Percentiles rank a stretch among this genome's conserved stretches.
Conservation (phyloP, 2,113 vertebrate genomes). For the Hippocampus comes region DNA sequence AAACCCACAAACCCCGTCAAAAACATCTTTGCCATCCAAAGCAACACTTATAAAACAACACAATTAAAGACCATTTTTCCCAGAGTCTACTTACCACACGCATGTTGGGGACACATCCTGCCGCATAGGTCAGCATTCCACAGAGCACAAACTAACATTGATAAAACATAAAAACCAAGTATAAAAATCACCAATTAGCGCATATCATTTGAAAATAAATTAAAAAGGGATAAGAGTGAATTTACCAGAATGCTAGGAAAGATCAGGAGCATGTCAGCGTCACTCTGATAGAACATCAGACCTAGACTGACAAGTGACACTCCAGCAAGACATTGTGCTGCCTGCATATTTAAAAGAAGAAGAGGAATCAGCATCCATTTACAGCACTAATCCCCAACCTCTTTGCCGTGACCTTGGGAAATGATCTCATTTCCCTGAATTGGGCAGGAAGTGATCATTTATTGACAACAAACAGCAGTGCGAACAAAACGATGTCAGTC, state of each 20-base stretch:
- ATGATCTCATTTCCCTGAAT: too few relatives aligned
- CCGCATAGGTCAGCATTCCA: slow-evolving; percentile 60
- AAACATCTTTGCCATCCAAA: background rate
- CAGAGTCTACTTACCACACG: slow-evolving; percentile 51
- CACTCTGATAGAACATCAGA: background rate
- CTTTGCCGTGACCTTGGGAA: too few relatives aligned
- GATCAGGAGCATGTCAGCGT: rapidly evolving
- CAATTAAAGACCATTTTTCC: background rate
- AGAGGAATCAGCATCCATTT: too few relatives aligned
- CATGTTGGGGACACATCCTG: slow-evolving; percentile 64
- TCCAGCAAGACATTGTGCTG: slow-evolving; percentile 57
- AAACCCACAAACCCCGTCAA: background rate
- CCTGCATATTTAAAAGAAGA: slow-evolving; percentile 41
- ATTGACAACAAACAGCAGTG: too few relatives aligned
- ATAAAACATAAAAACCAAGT: background rate
- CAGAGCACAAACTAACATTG: slow-evolving; percentile 60
- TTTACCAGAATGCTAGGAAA: slow-evolving; percentile 57
- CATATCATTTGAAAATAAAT: background rate
- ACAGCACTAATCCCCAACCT: too few relatives aligned
- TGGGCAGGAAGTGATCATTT: too few relatives aligned
- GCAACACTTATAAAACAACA: background rate
- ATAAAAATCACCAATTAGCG: background rate
- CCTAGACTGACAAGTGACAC: slow-evolving; percentile 57
- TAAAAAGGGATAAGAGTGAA: background rate
- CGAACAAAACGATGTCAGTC: too few relatives aligned